Conservation (phyloP, 2,888 invertebrate species). For the Coronaproctus castanopsis region DNA sequence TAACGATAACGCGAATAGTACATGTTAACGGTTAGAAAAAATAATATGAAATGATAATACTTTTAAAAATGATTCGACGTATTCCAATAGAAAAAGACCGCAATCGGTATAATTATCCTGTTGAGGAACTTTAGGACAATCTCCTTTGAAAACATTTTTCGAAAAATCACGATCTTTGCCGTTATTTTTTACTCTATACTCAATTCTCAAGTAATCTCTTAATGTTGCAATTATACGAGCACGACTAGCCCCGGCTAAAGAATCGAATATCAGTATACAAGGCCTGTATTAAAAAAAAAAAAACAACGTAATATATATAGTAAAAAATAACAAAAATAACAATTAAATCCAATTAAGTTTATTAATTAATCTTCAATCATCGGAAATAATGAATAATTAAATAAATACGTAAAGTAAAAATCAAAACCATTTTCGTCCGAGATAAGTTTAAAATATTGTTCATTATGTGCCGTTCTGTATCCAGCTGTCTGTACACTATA, state of each 20-base stretch:
- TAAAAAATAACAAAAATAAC: too few relatives aligned
- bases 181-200: conserved; percentile 52
- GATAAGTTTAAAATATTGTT: too few relatives aligned
- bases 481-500: too few relatives aligned
- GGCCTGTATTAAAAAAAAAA: conserved; percentile 40
- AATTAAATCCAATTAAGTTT: too few relatives aligned
- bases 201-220: conserved; percentile 74
- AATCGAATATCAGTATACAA: conserved; percentile 88
- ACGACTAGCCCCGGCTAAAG: conserved; percentile 57
- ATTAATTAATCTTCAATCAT: too few relatives aligned
- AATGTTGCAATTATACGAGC: conserved; percentile 70
- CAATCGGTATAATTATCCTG: conserved; percentile 95
- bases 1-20: too few relatives aligned
- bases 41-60: too few relatives aligned
- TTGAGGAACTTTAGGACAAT: conserved; percentile 82
- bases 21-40: too few relatives aligned
- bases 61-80: conserved; percentile 87
- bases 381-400: too few relatives aligned
- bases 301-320: conserved; percentile 11
- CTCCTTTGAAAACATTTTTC: conserved; percentile 67
- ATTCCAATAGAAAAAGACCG: conserved; percentile 84
- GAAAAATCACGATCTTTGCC: conserved; percentile 47
- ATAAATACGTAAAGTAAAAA: too few relatives aligned
- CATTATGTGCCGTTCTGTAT: too few relatives aligned
- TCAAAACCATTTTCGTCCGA: too few relatives aligned